phyloP scores from a whole-genome alignment of 2,888 invertebrate genomes.

The Nymphalis polychloros region DNA sequence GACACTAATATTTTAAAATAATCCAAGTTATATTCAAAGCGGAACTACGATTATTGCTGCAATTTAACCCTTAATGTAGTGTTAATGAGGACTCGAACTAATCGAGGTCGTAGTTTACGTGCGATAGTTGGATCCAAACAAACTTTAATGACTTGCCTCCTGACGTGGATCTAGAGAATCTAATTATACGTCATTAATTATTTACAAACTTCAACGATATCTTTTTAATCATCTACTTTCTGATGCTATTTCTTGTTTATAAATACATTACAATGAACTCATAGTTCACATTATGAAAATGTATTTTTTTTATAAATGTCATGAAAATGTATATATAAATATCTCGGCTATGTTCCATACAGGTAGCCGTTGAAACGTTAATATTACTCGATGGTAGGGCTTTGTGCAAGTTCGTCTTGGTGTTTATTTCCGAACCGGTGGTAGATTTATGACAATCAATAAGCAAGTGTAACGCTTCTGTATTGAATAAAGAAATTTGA shows the following conservation, averaged over 20 bases:
- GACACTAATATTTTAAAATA: neutral
- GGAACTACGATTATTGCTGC: constrained; percentile 17
- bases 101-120: constrained; percentile 59
- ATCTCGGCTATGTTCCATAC: no score
- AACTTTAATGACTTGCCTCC: constrained; percentile 56
- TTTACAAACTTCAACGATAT: constrained; percentile 16
- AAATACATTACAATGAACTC: no score
- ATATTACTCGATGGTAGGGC: no score
- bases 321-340: no score
- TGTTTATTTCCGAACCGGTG: no score
- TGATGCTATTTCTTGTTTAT: neutral
- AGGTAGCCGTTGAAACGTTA: no score
- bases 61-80: constrained; percentile 45
- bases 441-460: no score
- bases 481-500: no score
- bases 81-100: constrained; percentile 56
- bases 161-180: constrained; percentile 30
- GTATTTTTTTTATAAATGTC: no score
- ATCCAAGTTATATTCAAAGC: neutral
- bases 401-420: no score
- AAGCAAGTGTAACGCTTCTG: no score
- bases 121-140: constrained; percentile 47
- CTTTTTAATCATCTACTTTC: neutral
- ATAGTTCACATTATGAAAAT: no score
- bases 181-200: constrained; percentile 23